Evolutionary conservation across 1,140 invertebrate species (phyloP), one percentile per base, ranked within the genome.

Genomic region (Stratiolaelaps scimitus): DNA sequence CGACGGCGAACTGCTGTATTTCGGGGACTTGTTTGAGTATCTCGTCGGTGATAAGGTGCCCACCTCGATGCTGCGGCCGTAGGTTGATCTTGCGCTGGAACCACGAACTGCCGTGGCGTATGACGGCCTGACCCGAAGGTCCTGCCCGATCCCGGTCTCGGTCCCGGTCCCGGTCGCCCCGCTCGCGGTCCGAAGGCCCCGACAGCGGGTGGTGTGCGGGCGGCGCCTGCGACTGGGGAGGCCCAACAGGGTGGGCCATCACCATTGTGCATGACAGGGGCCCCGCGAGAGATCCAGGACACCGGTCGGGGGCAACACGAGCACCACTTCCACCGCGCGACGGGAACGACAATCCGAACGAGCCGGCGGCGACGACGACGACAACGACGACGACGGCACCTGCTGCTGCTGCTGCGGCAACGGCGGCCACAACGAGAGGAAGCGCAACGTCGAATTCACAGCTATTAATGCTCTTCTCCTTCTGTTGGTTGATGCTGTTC

Each of bases 51-150:
- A 95, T 88, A 71, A 93, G 81, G 79, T 94, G 92, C 72, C 93
- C 89, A 71, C 91, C 90, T 76, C 91, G 82, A 76, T 91, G 89
- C 77, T 92, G 89, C 71, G 90, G 89, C 75, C 89, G 83, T 73
- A 95, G 81, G 79, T 92, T 92, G 74, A 95, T 85, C 81, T 92
- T 92, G 77, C 87, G 85, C 80, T 95, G 91, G 82, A 92, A 91
- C 91, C 91, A 95, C 76, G 89, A 88, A 75, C 87, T 66, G 46
- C 66, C 65, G 4, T 44, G 28, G 1, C 53, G 65, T 43, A 70
- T 66, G 64, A 72, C 70, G 43, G 43, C 68, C 20, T 60, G 53
- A 2, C 53, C 20, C 26, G 53, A 60, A 26, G 53, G 53, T 17
- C 53, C 53, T 15, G 53, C 53, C 26, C 53, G 53, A 34, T 60